Percentiles rank a stretch among this genome's conserved stretches.
These are phyloP conservation scores for Mimas tiliae DNA, from an alignment of 2,888 invertebrate species.

Conservation along the genomic window DNA sequence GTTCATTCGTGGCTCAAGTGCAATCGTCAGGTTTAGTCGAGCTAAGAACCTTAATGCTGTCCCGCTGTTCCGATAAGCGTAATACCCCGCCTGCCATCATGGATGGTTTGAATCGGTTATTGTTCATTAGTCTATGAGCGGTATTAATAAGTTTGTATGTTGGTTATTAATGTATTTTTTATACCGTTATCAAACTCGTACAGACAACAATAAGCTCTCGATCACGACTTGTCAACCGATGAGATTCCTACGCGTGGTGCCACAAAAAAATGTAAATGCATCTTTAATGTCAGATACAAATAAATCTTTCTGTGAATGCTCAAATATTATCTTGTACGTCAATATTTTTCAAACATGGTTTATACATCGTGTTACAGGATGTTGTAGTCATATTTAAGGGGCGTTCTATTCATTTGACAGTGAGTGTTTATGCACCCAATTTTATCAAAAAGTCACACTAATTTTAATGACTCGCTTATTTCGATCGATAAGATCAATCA, in stretches of 20 bases:
- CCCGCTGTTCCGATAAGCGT: too few species aligned
- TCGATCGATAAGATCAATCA: too few species aligned
- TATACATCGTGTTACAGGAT: too few species aligned
- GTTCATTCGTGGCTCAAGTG: too few species aligned
- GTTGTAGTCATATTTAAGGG: too few species aligned
- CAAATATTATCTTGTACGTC: background rate
- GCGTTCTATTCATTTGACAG: too few species aligned
- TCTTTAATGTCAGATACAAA: background rate
- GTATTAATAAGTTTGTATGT: conserved; percentile 19
- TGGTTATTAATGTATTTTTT: conserved; percentile 22
- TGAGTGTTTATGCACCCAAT: too few species aligned
- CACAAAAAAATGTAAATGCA: conserved; percentile 34
- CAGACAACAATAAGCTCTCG: conserved; percentile 62
- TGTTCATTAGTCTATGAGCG: conserved; percentile 17
- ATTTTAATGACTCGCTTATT: too few species aligned
- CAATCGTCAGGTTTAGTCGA: too few species aligned
- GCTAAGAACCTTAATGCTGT: too few species aligned
- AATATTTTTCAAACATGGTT: too few species aligned
- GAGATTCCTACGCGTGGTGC: conserved; percentile 38
- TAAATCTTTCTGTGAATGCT: background rate
- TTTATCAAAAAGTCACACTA: too few species aligned
- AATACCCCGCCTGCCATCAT: background rate
- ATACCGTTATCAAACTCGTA: conserved; percentile 30
- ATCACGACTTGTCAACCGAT: conserved; percentile 67
- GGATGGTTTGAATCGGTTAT: conserved; percentile 2